Base-by-base conservation (phyloP, 2,797 vertebrate species). In the Catharus ustulatus region DNA sequence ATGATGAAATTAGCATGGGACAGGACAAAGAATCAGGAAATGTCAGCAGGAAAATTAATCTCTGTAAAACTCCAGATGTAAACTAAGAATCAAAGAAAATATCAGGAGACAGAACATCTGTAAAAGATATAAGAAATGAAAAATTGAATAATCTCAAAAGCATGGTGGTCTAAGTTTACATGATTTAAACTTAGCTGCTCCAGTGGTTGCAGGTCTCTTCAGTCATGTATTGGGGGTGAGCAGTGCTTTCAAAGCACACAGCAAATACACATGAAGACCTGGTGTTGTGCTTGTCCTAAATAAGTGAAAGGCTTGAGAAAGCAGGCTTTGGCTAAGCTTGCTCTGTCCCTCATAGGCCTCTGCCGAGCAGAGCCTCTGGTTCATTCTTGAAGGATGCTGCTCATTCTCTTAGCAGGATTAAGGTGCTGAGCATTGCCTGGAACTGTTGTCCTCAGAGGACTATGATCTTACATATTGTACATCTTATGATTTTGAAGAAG, bases 51-150 rank as follows among this genome's bases (percentile, higher is more conserved):
- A 89, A 72, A 69, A 81, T 62, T 34, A 11, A 75, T 76, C 57
- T 90, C 40, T 77, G 32, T 84, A 77, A 93, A 67, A 64, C 32
- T 54, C 10, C 63, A 82, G 29, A 17, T 36, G 29, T 42, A 84
- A 88, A 84, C 51, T n/a, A 78, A 87, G 45, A 74, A 85, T 86
- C 18, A 57, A 79, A 87, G 30, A 82, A 87, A 94, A 59, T 63
- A 57, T 36, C 43, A 76, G 13, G 64, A 85, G 78, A 38, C 64
- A 84, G 32, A 74, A 45, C 36, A 89, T 17, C 13, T 76, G 52
- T 61, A 89, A 84, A 87, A 88, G 18, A 64, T n/a, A 6, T 10
- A 72, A 45, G 21, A 93, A 92, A 86, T 48, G 7, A 85, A 59
- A 42, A 61, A 63, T 4, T 46, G 48, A 81, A 57, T 85, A 36